Percentiles rank a stretch among this genome's conserved stretches.
Evolutionary conservation across 1,140 invertebrate species (phyloP).

Genomic region (Mesaphorura yosii): DNA sequence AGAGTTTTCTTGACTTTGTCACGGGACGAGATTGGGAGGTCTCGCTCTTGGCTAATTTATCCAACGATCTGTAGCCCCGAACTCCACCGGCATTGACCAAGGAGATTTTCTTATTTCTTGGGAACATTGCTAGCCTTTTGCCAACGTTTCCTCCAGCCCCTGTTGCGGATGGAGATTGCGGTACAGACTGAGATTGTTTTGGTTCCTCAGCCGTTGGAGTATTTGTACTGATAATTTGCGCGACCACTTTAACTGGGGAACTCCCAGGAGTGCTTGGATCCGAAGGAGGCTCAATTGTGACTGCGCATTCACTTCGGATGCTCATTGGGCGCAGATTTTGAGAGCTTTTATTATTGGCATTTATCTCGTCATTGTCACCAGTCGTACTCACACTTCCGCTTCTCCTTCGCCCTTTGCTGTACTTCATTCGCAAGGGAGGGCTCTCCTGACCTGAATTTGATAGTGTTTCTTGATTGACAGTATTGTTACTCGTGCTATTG

Average conservation of each 20-base stretch:
- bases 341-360: too few relatives aligned
- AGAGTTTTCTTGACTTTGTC: slow-evolving; percentile 17
- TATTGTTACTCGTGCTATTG: slow-evolving; percentile 1
- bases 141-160: slow-evolving; percentile 4
- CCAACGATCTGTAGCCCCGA: slow-evolving; percentile 29
- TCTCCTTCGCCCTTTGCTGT: background rate
- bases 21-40: background rate
- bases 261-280: slow-evolving; percentile 20
- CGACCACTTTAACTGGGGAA: slow-evolving; percentile 16
- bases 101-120: slow-evolving; percentile 19
- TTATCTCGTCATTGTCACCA: too few relatives aligned
- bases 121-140: slow-evolving; percentile 17
- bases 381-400: background rate
- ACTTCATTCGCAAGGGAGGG: too few relatives aligned
- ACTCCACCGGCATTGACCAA: slow-evolving; percentile 8
- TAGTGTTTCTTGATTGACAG: slow-evolving; percentile 1
- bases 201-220: background rate
- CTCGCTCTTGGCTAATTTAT: slow-evolving; percentile 20
- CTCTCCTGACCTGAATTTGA: background rate
- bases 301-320: slow-evolving; percentile 16
- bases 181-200: slow-evolving; percentile 10
- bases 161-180: slow-evolving; percentile 6
- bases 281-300: slow-evolving; percentile 29
- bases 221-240: background rate
- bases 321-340: too few relatives aligned